Evolutionary conservation across 2,113 vertebrate species (phyloP).

Genomic region (Promerops cafer): DNA sequence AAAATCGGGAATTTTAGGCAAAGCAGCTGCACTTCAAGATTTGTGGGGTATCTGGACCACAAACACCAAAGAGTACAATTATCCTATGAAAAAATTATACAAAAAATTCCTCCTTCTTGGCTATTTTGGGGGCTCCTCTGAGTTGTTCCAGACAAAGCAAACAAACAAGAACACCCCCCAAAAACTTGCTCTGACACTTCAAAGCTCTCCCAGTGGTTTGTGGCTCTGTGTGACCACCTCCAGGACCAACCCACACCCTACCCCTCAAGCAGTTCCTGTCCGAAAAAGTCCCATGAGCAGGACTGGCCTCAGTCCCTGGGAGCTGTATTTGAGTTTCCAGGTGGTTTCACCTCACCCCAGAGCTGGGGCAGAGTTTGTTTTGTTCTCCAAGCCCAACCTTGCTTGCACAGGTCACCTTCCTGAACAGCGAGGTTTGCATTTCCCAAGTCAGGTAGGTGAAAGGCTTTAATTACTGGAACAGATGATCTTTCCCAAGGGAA

Average conservation of each 20-base stretch:
- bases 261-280: fast-evolving
- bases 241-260: no score
- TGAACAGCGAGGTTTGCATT: background rate
- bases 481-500: background rate
- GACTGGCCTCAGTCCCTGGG: background rate
- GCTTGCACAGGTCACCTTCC: background rate
- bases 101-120: background rate
- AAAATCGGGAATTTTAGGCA: background rate
- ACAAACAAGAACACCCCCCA: fast-evolving
- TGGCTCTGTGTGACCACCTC: background rate
- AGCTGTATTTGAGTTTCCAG: background rate
- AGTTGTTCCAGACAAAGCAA: background rate
- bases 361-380: background rate
- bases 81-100: background rate
- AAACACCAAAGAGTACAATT: background rate
- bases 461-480: slow-evolving; percentile 10
- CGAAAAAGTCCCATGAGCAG: background rate
- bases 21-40: background rate
- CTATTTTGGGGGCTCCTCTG: background rate
- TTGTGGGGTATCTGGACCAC: background rate
- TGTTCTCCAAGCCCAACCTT: background rate
- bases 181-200: background rate
- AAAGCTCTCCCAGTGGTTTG: background rate
- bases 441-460: background rate
- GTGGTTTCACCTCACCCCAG: background rate